These are phyloP conservation scores for Cryptomyrus ogoouensis DNA, from an alignment of 2,113 vertebrate species.

Conservation along the genomic window DNA sequence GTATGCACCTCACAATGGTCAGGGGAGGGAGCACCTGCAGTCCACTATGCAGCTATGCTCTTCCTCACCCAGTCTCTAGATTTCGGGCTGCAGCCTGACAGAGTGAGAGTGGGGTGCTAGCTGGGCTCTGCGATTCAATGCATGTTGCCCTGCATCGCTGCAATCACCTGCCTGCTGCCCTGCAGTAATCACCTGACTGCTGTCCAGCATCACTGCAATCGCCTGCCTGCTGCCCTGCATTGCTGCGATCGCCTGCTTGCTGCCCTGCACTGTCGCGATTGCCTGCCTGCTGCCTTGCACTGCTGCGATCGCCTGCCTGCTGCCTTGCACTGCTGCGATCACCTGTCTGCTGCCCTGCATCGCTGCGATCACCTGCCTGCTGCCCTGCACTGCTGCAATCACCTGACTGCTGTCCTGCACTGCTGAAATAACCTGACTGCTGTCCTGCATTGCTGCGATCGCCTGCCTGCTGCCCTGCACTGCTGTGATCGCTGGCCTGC, in stretches of 20 bases:
- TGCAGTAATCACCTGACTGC: not conserved
- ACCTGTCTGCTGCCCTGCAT: no score
- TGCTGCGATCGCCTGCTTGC: no score
- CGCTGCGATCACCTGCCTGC: not conserved
- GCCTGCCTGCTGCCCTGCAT: no score
- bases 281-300: no score
- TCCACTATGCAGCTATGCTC: not conserved
- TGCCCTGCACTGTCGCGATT: no score
- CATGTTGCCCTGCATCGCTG: not conserved
- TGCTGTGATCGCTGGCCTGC: fast-evolving
- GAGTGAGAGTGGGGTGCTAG: not conserved
- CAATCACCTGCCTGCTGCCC: not conserved
- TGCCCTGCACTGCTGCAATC: not conserved
- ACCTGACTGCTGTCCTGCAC: no score
- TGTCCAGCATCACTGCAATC: not conserved
- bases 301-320: fast-evolving
- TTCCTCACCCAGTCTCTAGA: not conserved
- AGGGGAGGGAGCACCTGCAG: not conserved
- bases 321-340: not conserved
- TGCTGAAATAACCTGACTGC: no score
- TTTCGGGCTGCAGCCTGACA: not conserved
- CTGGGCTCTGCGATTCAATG: no score
- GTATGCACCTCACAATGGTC: not conserved
- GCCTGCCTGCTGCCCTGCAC: no score
- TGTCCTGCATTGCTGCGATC: no score